Conservation (phyloP, 2,797 vertebrate species). For the Cetoscarus ocellatus region DNA sequence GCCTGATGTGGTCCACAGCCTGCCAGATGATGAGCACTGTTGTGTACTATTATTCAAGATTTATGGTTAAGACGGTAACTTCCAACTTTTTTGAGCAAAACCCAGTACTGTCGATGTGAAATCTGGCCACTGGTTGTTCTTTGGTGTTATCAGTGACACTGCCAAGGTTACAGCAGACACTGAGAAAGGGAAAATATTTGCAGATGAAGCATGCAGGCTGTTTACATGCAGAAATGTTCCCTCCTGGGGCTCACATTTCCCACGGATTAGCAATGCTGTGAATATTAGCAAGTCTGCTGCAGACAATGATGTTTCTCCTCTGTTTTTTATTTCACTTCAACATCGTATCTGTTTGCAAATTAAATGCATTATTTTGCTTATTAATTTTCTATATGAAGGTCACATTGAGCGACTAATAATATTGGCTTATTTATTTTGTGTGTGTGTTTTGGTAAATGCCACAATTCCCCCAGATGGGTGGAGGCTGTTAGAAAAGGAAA, state of each 20-base stretch:
- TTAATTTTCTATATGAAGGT: background rate
- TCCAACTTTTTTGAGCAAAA: too few species aligned
- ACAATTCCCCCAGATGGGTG: conserved; percentile 61
- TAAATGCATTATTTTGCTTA: background rate
- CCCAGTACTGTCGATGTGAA: background rate
- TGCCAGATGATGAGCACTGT: too few species aligned
- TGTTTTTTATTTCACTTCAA: too few species aligned
- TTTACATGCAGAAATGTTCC: conserved; percentile 62
- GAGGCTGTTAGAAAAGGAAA: conserved; percentile 81
- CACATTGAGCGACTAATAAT: background rate
- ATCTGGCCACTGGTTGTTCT: conserved; percentile 7
- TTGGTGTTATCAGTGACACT: conserved; percentile 18
- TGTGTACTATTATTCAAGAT: too few species aligned
- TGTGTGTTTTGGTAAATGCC: conserved; percentile 51
- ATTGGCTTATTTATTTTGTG: conserved; percentile 53
- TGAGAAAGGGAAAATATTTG: conserved; percentile 78
- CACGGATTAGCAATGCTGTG: conserved; percentile 4
- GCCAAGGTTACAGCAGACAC: conserved; percentile 64
- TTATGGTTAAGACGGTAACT: too few species aligned
- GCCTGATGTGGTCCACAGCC: too few species aligned
- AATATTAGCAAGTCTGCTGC: conserved; percentile 8
- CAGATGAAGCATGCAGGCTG: conserved; percentile 78
- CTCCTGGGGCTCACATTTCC: conserved; percentile 44
- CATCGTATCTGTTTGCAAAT: background rate
- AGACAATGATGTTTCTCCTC: background rate